Percentiles rank a stretch among this genome's conserved stretches.
phyloP scores from a whole-genome alignment of 2,888 invertebrate genomes.

The Callyntrura sp. region DNA sequence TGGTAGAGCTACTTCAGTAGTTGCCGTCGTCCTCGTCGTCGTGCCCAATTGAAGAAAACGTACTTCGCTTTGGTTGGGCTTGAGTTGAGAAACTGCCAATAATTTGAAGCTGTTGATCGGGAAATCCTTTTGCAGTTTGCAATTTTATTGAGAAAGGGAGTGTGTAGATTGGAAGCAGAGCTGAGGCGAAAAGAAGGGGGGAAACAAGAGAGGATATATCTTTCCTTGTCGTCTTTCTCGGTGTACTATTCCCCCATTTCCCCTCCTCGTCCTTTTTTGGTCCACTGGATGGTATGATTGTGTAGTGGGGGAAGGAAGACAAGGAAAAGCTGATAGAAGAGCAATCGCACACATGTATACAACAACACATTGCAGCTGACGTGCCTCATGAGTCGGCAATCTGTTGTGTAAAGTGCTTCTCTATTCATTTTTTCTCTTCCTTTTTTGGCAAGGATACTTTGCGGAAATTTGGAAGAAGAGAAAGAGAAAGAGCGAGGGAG shows the following conservation, averaged over 20 bases:
- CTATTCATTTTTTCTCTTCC: constrained; percentile 40
- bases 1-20: constrained; percentile 1
- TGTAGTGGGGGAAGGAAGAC: constrained; percentile 4
- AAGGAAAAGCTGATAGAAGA: constrained; percentile 3
- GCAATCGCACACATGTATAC: constrained; percentile 29
- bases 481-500: too few species aligned
- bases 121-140: constrained; percentile 73
- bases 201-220: constrained; percentile 39
- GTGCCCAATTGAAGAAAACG: constrained; percentile 23
- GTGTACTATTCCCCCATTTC: not conserved
- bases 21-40: not conserved
- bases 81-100: constrained; percentile 74
- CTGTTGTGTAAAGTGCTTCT: constrained; percentile 67
- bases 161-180: not conserved
- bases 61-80: constrained; percentile 36
- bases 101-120: constrained; percentile 75
- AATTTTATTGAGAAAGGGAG: constrained; percentile 60
- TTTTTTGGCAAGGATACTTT: constrained; percentile 70
- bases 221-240: constrained; percentile 57
- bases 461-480: constrained; percentile 59
- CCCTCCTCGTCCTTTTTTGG: constrained; percentile 44
- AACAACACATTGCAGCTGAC: constrained; percentile 72
- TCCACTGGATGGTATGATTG: constrained; percentile 34
- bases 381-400: constrained; percentile 74
- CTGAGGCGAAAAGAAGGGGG: constrained; percentile 18